These are phyloP conservation scores for Epizoanthus fatuus DNA, from an alignment of 92 coral and sea anemone species.

Conservation along the genomic window DNA sequence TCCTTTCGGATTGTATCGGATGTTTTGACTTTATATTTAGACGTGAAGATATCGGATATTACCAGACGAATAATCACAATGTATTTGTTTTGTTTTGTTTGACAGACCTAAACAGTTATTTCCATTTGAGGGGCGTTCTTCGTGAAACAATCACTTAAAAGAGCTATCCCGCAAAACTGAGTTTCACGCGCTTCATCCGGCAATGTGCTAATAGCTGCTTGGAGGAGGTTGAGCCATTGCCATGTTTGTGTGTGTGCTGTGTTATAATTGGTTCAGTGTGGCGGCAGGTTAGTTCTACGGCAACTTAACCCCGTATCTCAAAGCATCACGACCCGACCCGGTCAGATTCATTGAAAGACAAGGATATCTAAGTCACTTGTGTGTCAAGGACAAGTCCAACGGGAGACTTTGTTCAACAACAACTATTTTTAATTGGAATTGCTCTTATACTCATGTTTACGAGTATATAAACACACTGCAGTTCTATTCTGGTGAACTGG, in stretches of 20 bases:
- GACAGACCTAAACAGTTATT: slow-evolving; percentile 15
- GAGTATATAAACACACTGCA: no score
- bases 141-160: not conserved
- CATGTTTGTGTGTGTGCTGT: not conserved
- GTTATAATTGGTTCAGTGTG: not conserved
- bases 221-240: not conserved
- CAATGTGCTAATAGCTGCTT: slow-evolving; percentile 18
- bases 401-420: no score
- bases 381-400: no score
- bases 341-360: no score
- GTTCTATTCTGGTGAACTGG: no score
- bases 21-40: not conserved
- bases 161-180: not conserved
- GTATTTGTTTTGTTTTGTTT: slow-evolving; percentile 38
- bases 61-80: not conserved
- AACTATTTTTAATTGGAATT: no score
- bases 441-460: no score
- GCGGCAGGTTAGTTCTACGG: not conserved
- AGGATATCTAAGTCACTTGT: no score
- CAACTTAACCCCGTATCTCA: not conserved
- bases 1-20: not conserved
- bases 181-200: not conserved
- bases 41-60: slow-evolving; percentile 11
- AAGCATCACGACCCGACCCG: no score
- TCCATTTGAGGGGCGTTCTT: slow-evolving; percentile 12